Base-by-base conservation (phyloP, 2,888 invertebrate species). In the Ectemnius cavifrons region DNA sequence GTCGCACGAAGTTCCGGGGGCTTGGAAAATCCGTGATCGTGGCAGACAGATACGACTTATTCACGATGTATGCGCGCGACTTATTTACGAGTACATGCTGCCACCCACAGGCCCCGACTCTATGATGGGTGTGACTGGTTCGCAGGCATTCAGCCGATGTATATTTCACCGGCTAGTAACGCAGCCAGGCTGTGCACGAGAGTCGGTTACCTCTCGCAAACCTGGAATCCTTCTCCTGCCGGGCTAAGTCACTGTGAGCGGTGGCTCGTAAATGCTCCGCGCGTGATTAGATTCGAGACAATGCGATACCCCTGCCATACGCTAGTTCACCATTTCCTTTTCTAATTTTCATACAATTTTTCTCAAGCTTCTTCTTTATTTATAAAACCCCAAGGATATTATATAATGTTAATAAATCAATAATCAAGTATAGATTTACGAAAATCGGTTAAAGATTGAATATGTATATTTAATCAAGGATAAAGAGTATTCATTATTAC, bases 41-140 rank as follows among this genome's bases (percentile, higher is more conserved):
- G 37, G 37, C 37, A 11, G 37, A 37, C 37, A 37, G 37, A 37
- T 37, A 37, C 37, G 37, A 37, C 37, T 37, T 37, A 37, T 37
- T 37, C 37, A 37, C 37, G 8, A 11, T 37, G 46, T 49, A 66
- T 63, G 71, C 73, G 60, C 61, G 69, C 73, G 79, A 82, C 81
- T 81, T 80, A 79, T 83, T 85, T 73, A 75, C 73, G 81, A 71
- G 81, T 83, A 77, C 82, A 64, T 76, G 79, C 78, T 81, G 82
- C 84, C 86, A 86, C 86, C 86, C 81, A 82, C 81, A 79, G 82
- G 70, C 77, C 67, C 81, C 80, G 69, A 77, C 77, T 78, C 74
- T 81, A 78, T 78, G 84, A 85, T 88, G 88, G 87, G 86, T 88
- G 87, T 88, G 88, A 88, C 87, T 83, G 67, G 75, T 79, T 16